These are phyloP conservation scores for Dryomyza anilis DNA, from an alignment of 2,888 invertebrate species.

Conservation along the genomic window DNA sequence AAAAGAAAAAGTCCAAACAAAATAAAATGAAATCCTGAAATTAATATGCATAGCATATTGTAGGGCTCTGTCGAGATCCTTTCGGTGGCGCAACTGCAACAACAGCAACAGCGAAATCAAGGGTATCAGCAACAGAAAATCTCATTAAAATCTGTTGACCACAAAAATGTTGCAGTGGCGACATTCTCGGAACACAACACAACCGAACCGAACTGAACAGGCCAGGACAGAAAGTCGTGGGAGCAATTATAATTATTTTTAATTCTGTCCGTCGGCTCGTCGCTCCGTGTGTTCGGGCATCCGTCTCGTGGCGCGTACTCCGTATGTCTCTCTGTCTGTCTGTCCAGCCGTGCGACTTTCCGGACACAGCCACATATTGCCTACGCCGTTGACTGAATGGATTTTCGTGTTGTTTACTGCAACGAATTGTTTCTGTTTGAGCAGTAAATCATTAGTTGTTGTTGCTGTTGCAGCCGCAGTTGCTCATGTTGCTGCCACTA, in stretches of 20 bases:
- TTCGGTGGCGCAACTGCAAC: constrained; percentile 20
- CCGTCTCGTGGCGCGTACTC: neutral
- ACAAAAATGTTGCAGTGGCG: constrained; percentile 30
- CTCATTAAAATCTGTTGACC: constrained; percentile 39
- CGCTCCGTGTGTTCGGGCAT: neutral
- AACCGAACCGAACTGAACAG: neutral
- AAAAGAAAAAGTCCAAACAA: neutral
- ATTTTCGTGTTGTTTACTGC: constrained; percentile 16
- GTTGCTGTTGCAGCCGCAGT: constrained; percentile 11
- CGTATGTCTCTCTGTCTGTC: neutral
- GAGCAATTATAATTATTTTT: constrained; percentile 62
- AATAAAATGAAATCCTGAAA: constrained; percentile 34
- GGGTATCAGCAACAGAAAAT: constrained; percentile 28
- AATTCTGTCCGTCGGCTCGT: constrained; percentile 35
- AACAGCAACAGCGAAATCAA: constrained; percentile 31
- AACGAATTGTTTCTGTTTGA: constrained; percentile 30
- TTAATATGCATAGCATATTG: constrained; percentile 39
- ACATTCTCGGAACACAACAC: constrained; percentile 38
- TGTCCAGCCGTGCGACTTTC: neutral
- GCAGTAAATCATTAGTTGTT: constrained; percentile 25
- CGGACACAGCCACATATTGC: neutral
- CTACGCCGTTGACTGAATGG: constrained; percentile 2
- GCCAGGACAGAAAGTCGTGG: constrained; percentile 54
- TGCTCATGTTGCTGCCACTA: constrained; percentile 5
- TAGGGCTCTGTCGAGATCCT: constrained; percentile 7